phyloP scores from a whole-genome alignment of 2,888 invertebrate genomes.

The Cataglyphis livida region DNA sequence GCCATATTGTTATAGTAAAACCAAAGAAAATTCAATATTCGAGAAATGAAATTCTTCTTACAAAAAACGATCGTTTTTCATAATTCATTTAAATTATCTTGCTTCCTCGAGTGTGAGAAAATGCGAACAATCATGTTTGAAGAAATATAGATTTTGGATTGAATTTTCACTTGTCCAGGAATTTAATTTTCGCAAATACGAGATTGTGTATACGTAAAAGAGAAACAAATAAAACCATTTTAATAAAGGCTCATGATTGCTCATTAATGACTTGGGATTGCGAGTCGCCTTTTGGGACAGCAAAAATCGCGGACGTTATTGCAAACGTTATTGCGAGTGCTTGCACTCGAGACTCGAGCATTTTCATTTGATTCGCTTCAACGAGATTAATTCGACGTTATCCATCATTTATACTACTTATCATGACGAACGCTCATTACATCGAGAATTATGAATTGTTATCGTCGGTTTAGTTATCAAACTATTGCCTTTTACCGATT shows the following conservation, averaged over 20 bases:
- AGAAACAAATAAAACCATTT: constrained; percentile 5
- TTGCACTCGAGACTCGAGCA: constrained; percentile 16
- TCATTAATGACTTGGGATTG: constrained; percentile 10
- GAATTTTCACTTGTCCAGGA: not conserved
- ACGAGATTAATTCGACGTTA: constrained; percentile 52
- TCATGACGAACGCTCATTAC: constrained; percentile 15
- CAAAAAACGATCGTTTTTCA: not conserved
- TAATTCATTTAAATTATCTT: not conserved
- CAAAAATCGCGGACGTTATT: constrained; percentile 10
- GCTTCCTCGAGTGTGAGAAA: not conserved
- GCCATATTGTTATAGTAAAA: not conserved
- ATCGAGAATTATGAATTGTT: constrained; percentile 11
- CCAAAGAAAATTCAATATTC: not conserved
- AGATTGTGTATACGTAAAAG: not conserved
- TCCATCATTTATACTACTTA: not conserved
- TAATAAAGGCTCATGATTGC: constrained; percentile 14
- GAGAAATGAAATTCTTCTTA: not conserved
- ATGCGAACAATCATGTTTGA: not conserved
- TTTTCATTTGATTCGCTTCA: constrained; percentile 41
- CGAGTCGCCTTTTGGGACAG: not conserved
- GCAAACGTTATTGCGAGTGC: constrained; percentile 23
- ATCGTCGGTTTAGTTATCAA: not conserved
- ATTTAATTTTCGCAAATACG: constrained; percentile 9
- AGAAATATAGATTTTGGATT: not conserved
- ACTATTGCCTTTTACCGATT: constrained; percentile 2